These are phyloP conservation scores for Gadus macrocephalus DNA, from an alignment of 2,113 vertebrate species.

Conservation along the genomic window DNA sequence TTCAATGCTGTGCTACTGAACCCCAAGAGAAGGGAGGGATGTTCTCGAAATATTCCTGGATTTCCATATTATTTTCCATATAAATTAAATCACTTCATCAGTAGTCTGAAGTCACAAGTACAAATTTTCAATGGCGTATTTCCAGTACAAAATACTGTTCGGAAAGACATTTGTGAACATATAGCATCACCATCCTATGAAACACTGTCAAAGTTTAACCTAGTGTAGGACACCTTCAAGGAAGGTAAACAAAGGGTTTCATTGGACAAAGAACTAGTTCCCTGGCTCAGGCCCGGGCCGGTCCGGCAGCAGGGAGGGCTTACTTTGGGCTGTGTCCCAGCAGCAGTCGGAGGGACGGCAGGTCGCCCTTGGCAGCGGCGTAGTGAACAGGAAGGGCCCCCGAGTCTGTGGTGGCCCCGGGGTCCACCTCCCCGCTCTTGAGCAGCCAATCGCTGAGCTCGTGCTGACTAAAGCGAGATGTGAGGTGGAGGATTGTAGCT, in stretches of 20 bases:
- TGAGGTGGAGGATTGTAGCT: constrained; percentile 91
- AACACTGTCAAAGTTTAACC: too few species aligned
- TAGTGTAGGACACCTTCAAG: too few species aligned
- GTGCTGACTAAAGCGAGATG: constrained; percentile 93
- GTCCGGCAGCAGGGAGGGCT: constrained; percentile 37
- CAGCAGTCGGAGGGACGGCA: constrained; percentile 85
- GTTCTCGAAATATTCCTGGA: too few species aligned
- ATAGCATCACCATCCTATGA: too few species aligned
- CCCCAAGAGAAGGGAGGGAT: neutral
- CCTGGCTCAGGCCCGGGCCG: neutral
- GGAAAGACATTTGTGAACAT: too few species aligned
- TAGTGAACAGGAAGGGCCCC: constrained; percentile 92
- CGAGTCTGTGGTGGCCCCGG: constrained; percentile 80
- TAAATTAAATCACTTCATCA: too few species aligned
- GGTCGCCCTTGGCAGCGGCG: constrained; percentile 95
- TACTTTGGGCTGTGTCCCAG: constrained; percentile 86
- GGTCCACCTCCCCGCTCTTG: constrained; percentile 79
- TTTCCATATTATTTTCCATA: too few species aligned
- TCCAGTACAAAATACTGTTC: too few species aligned
- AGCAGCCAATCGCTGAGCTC: constrained; percentile 91
- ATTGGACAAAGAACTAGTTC: neutral
- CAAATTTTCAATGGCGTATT: too few species aligned
- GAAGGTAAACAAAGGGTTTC: neutral
- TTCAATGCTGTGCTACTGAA: too few species aligned
- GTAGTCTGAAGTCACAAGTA: too few species aligned